Conservation (phyloP, 2,113 vertebrate genomes). For the Ondatra zibethicus region DNA sequence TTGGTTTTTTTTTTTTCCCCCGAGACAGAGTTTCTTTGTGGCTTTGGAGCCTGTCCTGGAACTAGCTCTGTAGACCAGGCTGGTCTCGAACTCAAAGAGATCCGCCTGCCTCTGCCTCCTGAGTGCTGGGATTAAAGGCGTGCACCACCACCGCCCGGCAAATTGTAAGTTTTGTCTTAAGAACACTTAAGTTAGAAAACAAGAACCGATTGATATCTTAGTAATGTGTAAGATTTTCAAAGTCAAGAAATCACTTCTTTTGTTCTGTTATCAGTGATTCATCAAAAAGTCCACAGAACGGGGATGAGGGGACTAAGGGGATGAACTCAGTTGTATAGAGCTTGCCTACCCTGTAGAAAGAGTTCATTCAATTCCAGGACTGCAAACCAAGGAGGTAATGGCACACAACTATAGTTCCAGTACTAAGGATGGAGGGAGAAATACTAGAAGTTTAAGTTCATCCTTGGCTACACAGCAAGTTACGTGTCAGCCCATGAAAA, state of each 20-base stretch:
- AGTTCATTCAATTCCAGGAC: background rate
- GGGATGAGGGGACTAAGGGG: background rate
- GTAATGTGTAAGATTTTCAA: constrained; percentile 29
- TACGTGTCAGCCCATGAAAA: background rate
- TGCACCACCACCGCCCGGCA: background rate
- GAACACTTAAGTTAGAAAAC: constrained; percentile 50
- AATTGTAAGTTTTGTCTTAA: constrained; percentile 40
- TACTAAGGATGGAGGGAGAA: too few relatives aligned
- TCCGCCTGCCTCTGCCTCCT: too few relatives aligned
- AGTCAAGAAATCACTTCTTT: constrained; percentile 51
- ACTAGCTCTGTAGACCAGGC: too few relatives aligned
- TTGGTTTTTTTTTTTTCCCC: too few relatives aligned
- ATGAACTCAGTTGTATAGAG: background rate
- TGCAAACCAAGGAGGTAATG: background rate
- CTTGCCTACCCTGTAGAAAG: background rate
- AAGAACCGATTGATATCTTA: constrained; percentile 33
- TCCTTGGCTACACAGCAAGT: background rate
- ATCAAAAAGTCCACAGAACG: constrained; percentile 18
- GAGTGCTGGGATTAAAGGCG: too few relatives aligned
- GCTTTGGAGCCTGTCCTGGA: too few relatives aligned
- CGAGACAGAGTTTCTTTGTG: too few relatives aligned
- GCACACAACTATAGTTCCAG: background rate
- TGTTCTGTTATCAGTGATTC: constrained; percentile 30
- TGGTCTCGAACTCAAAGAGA: too few relatives aligned
- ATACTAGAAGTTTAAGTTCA: too few relatives aligned